Evolutionary conservation across 1,140 invertebrate genomes (phyloP).

Genomic region (Heliconius himera): DNA sequence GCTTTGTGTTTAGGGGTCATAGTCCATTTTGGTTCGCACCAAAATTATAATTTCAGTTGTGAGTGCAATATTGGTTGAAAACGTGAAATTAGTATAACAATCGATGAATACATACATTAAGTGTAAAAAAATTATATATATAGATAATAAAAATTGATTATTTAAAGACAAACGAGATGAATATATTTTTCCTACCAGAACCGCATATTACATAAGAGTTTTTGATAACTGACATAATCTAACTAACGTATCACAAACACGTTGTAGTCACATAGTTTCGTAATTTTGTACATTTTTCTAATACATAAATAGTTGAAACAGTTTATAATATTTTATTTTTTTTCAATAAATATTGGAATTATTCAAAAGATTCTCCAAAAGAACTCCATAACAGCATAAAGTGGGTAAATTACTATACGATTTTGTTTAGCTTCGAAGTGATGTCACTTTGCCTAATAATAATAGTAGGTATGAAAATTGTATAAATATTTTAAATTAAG

Average conservation of each 20-base stretch:
- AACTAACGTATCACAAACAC: neutral
- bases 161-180: slow-evolving; percentile 8
- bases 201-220: slow-evolving; percentile 12
- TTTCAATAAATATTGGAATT: neutral
- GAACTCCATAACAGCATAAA: neutral
- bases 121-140: neutral
- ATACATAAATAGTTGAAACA: neutral
- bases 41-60: slow-evolving; percentile 19
- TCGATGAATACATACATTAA: neutral
- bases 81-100: slow-evolving; percentile 12
- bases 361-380: neutral
- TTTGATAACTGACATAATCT: slow-evolving; percentile 10
- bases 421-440: slow-evolving; percentile 43
- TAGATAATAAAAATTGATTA: slow-evolving; percentile 11
- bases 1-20: slow-evolving; percentile 21
- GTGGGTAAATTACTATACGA: slow-evolving; percentile 32
- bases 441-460: slow-evolving; percentile 70
- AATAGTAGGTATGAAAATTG: slow-evolving; percentile 51
- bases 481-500: slow-evolving; percentile 74
- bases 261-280: neutral
- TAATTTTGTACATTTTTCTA: slow-evolving; percentile 21
- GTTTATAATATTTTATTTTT: neutral
- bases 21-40: slow-evolving; percentile 20
- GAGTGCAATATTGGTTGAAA: slow-evolving; percentile 29
- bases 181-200: slow-evolving; percentile 21